Evolutionary conservation across 2,888 invertebrate species (phyloP).

Genomic region (Drosophila kanekoi): DNA sequence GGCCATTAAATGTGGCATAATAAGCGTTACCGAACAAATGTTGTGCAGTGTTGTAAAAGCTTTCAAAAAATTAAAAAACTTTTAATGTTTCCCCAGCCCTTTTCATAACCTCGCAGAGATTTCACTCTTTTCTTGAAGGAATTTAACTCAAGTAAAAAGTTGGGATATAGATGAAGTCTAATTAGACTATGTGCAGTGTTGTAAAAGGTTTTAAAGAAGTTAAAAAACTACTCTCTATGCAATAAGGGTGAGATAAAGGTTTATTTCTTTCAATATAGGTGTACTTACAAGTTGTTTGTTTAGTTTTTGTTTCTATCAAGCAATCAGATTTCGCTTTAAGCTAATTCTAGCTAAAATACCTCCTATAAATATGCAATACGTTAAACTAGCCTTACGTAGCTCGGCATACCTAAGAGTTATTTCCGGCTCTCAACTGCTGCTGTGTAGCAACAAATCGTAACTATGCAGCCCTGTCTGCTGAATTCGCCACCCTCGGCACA

Average conservation of each 20-base stretch:
- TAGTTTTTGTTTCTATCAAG: neutral
- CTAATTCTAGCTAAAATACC: slow-evolving; percentile 4
- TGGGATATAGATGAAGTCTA: neutral
- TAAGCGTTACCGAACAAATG: neutral
- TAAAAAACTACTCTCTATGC: neutral
- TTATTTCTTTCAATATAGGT: too few relatives aligned
- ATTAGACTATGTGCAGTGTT: too few relatives aligned
- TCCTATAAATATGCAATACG: slow-evolving; percentile 1
- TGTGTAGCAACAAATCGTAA: slow-evolving; percentile 47
- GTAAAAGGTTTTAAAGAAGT: too few relatives aligned
- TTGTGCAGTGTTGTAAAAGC: neutral
- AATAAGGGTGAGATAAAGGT: too few relatives aligned
- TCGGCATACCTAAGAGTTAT: slow-evolving; percentile 37
- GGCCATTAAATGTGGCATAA: slow-evolving; percentile 40
- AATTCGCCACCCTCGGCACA: slow-evolving; percentile 39
- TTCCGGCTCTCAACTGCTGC: slow-evolving; percentile 45
- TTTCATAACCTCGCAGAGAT: neutral
- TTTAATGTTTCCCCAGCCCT: neutral
- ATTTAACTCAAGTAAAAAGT: too few relatives aligned
- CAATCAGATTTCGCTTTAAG: neutral
- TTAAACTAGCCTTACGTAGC: slow-evolving; percentile 40
- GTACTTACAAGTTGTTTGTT: too few relatives aligned
- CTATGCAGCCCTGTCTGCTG: slow-evolving; percentile 37
- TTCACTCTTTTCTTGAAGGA: too few relatives aligned
- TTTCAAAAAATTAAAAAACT: neutral